Evolutionary conservation across 2,113 vertebrate species (phyloP).

Genomic region (Andinoacara biseriatus): DNA sequence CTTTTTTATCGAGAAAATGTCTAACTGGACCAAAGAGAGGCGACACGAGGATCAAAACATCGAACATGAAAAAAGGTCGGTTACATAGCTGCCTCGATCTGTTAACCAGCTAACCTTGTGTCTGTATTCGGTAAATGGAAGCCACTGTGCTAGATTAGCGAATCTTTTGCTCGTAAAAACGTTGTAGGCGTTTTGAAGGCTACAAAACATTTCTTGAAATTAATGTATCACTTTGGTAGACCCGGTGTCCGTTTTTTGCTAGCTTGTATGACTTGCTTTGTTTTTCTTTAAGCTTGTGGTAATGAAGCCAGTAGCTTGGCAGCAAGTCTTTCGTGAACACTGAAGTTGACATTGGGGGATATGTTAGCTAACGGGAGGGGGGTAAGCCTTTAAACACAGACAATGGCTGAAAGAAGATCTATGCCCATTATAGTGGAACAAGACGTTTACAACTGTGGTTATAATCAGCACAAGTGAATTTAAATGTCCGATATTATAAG

Average conservation of each 20-base stretch:
- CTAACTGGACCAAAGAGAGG: slow-evolving; percentile 19
- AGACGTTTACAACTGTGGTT: not conserved
- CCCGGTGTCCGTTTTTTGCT: not conserved
- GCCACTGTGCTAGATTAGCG: not conserved
- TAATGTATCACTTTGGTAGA: not conserved
- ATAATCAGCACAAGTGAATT: not conserved
- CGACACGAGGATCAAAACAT: not conserved
- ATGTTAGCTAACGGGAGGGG: not conserved
- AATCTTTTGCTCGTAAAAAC: not conserved
- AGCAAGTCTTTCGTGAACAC: not conserved
- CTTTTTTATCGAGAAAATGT: slow-evolving; percentile 24
- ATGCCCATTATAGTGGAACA: not conserved
- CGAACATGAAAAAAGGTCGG: not conserved
- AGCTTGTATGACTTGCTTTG: not conserved
- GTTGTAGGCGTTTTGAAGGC: not conserved
- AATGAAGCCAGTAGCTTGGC: not conserved
- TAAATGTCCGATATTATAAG: not conserved
- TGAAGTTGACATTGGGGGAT: not conserved
- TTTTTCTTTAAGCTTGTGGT: not conserved
- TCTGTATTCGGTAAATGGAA: not conserved
- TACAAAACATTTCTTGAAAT: not conserved
- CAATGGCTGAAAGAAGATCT: not conserved
- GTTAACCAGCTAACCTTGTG: not conserved
- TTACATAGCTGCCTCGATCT: not conserved
- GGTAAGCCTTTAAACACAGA: not conserved